Evolutionary conservation across 2,113 vertebrate species (phyloP), one percentile per base, ranked within the genome.

Genomic region (Melanocharis versteri): DNA sequence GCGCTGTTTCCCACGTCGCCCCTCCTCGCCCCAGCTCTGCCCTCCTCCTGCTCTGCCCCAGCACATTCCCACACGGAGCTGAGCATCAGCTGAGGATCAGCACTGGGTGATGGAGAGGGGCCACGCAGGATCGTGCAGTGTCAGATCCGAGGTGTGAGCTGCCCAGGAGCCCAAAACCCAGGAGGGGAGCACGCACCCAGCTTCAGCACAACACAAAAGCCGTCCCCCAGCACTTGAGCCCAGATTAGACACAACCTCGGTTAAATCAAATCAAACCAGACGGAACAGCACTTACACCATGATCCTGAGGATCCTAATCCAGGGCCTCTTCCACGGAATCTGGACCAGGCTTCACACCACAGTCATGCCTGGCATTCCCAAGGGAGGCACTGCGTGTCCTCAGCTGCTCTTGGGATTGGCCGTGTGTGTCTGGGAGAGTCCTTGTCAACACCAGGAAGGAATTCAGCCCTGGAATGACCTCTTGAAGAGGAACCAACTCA

Each of bases 81-180:
- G 35, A 40, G 58, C 26, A 47, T 2, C 13, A 1, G 35, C 61
- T 42, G 35, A 40, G 58, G 28, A 47, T 2, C 13, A 1, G 35
- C 61, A 10, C 1, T 0, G 2, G 11, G 19, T 1, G 22, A 28
- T 18, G 68, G 37, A 96, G 58, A 45, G 31, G 28, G 10, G 22
- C 31, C 31, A 3, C 0, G 7, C 13, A 50, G 81, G 60, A 56
- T 22, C 23, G 0, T 0, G 1, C 5, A 8, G 2, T 18, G 73
- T 18, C 47, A 40, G n/a, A 76, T 26, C 11, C 27, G 11, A 79
- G 78, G 27, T 4, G 2, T 4, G 11, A 31, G 44, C 33, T 28
- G 10, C n/a, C 71, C 21, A 27, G 30, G 37, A 87, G 60, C 83
- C 76, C 4, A 5, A 80, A 86, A 60, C 1, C 30, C 86, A 60